Percentiles rank a stretch among this genome's conserved stretches.
Conservation (phyloP, 2,797 vertebrate species). For the Nannoperca obscura region DNA sequence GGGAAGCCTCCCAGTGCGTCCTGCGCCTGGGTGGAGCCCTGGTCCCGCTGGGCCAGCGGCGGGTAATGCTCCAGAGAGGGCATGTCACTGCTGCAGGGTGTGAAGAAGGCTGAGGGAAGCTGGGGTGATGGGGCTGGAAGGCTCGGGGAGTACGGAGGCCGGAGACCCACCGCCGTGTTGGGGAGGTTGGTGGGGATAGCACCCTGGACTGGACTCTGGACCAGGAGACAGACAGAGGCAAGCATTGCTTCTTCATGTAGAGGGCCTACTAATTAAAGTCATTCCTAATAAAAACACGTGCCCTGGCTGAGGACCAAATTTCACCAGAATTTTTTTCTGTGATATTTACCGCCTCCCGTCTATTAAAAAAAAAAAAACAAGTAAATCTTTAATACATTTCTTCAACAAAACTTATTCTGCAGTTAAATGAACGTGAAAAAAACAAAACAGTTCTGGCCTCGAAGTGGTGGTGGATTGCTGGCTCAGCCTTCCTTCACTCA, state of each 20-base stretch:
- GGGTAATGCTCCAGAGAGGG: constrained; percentile 90
- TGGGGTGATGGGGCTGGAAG: constrained; percentile 89
- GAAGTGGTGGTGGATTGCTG: too few relatives aligned
- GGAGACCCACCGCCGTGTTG: constrained; percentile 92
- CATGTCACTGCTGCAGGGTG: constrained; percentile 89
- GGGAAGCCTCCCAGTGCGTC: constrained; percentile 90
- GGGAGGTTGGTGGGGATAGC: constrained; percentile 92
- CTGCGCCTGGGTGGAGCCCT: constrained; percentile 86
- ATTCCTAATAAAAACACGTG: not conserved
- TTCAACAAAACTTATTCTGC: not conserved
- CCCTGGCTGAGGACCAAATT: not conserved
- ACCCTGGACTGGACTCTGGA: constrained; percentile 88
- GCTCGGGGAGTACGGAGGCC: constrained; percentile 87
- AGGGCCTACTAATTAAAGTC: not conserved
- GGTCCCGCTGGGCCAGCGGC: constrained; percentile 80
- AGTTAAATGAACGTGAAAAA: not conserved
- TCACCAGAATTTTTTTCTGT: too few relatives aligned
- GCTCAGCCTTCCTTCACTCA: constrained; percentile 49
- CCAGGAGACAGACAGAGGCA: constrained; percentile 5
- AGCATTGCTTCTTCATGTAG: not conserved
- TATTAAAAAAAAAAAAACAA: too few relatives aligned
- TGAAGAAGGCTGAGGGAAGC: constrained; percentile 91
- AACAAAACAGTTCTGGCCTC: not conserved
- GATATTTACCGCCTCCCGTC: too few relatives aligned
- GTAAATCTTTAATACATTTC: too few relatives aligned